These are phyloP conservation scores for Dromius quadrimaculatus DNA, from an alignment of 2,888 invertebrate species.

Conservation along the genomic window DNA sequence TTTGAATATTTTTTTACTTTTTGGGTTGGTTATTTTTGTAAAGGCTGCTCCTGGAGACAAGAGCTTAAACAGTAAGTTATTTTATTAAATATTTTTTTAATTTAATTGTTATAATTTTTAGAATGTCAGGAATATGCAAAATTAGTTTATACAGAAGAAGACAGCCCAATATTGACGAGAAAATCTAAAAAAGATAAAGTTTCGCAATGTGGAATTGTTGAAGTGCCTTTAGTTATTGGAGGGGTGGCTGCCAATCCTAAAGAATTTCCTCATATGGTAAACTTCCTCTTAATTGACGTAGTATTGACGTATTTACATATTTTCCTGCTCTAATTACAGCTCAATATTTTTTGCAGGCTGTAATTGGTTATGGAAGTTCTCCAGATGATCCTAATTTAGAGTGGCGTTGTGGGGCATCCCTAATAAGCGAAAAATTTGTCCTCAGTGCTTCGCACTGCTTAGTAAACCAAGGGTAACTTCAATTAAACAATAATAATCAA, in stretches of 20 bases:
- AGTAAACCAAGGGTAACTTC: slow-evolving; percentile 10
- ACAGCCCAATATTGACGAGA: slow-evolving; percentile 61
- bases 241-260: slow-evolving; percentile 62
- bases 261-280: slow-evolving; percentile 76
- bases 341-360: slow-evolving; percentile 57
- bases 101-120: too few relatives aligned
- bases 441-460: slow-evolving; percentile 78
- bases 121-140: slow-evolving; percentile 67
- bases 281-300: neutral
- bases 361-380: slow-evolving; percentile 58
- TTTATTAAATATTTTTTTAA: too few relatives aligned
- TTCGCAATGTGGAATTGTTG: slow-evolving; percentile 65
- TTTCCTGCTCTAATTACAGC: slow-evolving; percentile 4
- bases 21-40: too few relatives aligned
- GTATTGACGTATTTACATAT: too few relatives aligned
- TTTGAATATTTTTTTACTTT: too few relatives aligned
- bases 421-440: slow-evolving; percentile 74
- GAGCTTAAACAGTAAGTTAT: too few relatives aligned
- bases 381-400: slow-evolving; percentile 57
- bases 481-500: neutral
- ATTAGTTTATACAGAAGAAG: slow-evolving; percentile 62
- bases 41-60: too few relatives aligned
- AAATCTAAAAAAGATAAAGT: slow-evolving; percentile 57
- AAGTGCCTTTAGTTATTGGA: slow-evolving; percentile 66
- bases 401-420: slow-evolving; percentile 75